Evolutionary conservation across 2,888 invertebrate species (phyloP).

Genomic region (Odontocolon sp.): DNA sequence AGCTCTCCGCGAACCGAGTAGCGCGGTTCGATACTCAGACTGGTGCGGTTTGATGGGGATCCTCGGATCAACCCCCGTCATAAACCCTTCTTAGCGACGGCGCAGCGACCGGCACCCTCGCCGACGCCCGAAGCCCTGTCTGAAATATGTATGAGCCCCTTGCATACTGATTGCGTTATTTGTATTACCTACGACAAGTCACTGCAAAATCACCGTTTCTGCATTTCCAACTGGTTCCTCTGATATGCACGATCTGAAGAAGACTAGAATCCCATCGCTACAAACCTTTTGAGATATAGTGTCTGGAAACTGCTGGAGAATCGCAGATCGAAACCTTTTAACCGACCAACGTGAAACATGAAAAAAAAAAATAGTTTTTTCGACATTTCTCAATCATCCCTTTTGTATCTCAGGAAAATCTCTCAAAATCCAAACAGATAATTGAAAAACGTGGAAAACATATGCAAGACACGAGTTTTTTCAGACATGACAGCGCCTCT

Average conservation of each 20-base stretch:
- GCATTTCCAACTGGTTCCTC: conserved; percentile 21
- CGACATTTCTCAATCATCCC: too few species aligned
- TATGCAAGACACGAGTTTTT: too few species aligned
- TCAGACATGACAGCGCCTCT: too few species aligned
- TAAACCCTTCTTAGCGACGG: conserved; percentile 80
- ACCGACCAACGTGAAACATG: too few species aligned
- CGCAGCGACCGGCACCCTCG: conserved; percentile 57
- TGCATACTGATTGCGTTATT: conserved; percentile 80
- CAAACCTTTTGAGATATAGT: neutral
- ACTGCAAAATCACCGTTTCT: conserved; percentile 62
- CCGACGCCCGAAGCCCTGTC: conserved; percentile 65
- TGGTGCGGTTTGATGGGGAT: conserved; percentile 79
- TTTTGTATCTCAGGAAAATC: too few species aligned
- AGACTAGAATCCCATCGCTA: neutral
- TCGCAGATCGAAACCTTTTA: neutral
- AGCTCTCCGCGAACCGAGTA: conserved; percentile 38
- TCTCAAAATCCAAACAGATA: too few species aligned
- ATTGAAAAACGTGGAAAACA: too few species aligned
- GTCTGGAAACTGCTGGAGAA: neutral
- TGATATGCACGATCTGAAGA: neutral
- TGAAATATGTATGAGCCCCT: conserved; percentile 79
- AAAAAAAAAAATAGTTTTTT: too few species aligned
- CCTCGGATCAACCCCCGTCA: conserved; percentile 80
- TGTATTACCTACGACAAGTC: conserved; percentile 75
- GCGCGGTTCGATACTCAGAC: conserved; percentile 77